Conservation (phyloP, 1,140 invertebrate genomes). For the Sycophila sp. region DNA sequence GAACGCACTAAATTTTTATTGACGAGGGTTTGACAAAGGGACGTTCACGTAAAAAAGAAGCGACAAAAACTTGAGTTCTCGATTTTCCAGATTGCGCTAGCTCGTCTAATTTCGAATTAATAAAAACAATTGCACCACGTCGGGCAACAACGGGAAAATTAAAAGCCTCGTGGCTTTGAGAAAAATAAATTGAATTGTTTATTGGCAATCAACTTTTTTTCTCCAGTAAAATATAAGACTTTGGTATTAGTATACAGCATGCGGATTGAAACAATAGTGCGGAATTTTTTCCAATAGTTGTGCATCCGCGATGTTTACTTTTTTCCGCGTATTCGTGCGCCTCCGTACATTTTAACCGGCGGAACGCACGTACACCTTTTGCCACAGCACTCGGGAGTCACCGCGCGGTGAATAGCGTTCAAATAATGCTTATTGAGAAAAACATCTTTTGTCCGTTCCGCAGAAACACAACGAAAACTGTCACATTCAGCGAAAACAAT, state of each 20-base stretch:
- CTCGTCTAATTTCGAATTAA: too few relatives aligned
- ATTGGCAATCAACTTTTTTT: too few relatives aligned
- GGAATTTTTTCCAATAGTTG: constrained; percentile 2
- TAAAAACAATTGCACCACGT: too few relatives aligned
- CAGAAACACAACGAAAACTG: background rate
- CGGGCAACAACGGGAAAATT: too few relatives aligned
- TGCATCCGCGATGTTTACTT: background rate
- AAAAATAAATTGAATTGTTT: too few relatives aligned
- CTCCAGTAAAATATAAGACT: too few relatives aligned
- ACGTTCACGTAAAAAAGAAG: background rate
- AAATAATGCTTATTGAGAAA: background rate
- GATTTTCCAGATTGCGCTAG: too few relatives aligned
- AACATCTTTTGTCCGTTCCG: background rate
- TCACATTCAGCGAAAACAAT: background rate
- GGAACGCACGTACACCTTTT: background rate
- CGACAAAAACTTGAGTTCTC: too few relatives aligned
- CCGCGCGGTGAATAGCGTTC: background rate
- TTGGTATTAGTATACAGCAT: too few relatives aligned
- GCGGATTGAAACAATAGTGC: too few relatives aligned
- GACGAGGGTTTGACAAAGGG: background rate
- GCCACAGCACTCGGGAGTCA: too few relatives aligned
- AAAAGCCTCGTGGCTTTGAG: too few relatives aligned
- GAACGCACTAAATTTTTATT: background rate
- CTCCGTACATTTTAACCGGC: background rate
- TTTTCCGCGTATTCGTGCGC: background rate